Percentiles rank a stretch among this genome's conserved stretches.
phyloP scores from a whole-genome alignment of 1,140 invertebrate species.

The Rhopalosiphum maidis region DNA sequence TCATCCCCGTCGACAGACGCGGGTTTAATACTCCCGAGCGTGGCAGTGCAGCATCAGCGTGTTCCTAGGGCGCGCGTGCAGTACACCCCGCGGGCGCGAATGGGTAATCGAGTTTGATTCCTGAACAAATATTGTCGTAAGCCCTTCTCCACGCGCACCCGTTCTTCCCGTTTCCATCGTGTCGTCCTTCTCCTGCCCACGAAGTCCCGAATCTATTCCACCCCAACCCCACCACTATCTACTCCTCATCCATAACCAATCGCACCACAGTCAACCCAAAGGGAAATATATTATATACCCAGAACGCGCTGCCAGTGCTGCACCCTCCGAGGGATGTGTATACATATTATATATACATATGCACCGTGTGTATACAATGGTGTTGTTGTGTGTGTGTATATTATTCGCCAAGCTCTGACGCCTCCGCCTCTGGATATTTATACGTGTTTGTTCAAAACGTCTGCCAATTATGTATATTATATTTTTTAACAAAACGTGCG shows the following conservation, averaged over 20 bases:
- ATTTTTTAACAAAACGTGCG: conserved; percentile 37
- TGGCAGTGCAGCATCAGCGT: not conserved
- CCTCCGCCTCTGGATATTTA: conserved; percentile 47
- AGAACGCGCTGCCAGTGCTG: not conserved
- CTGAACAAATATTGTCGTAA: conserved; percentile 56
- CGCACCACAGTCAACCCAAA: not conserved
- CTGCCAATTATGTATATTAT: conserved; percentile 39
- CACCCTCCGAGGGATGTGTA: conserved; percentile 7
- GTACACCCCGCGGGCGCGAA: conserved; percentile 49
- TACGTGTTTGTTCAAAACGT: conserved; percentile 40
- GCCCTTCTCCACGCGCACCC: not conserved
- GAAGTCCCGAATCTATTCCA: not conserved
- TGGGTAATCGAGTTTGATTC: conserved; percentile 58
- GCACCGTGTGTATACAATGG: conserved; percentile 18
- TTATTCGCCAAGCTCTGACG: conserved; percentile 51
- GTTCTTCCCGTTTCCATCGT: not conserved
- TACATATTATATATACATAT: not conserved
- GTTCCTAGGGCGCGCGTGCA: not conserved
- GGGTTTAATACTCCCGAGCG: not conserved
- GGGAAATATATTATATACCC: not conserved
- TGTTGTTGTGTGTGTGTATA: conserved; percentile 23
- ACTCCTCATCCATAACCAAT: not conserved
- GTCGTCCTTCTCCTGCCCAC: not conserved
- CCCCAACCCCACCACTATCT: not conserved
- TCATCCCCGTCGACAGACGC: not conserved